A percentile compares a stretch with the other conserved stretches of the same genome.
phyloP scores from a whole-genome alignment of 2,797 vertebrate species.

The Galago senegalensis region DNA sequence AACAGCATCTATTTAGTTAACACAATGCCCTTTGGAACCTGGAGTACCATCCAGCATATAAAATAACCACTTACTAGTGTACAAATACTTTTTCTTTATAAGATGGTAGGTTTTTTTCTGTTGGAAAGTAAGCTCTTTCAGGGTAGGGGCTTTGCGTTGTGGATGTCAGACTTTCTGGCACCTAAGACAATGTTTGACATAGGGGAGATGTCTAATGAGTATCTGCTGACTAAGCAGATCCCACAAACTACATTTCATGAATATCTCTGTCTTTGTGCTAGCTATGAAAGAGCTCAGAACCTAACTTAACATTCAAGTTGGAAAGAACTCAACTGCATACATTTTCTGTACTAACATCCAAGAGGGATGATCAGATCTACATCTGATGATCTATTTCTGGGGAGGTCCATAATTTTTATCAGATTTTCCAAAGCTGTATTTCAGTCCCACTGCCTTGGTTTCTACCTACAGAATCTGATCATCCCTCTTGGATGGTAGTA shows the following conservation, averaged over 20 bases:
- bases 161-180: slow-evolving; percentile 26
- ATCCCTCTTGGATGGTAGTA: background rate
- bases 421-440: slow-evolving; percentile 42
- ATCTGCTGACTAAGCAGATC: background rate
- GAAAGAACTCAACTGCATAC: too few relatives aligned
- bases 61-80: slow-evolving; percentile 44
- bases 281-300: background rate
- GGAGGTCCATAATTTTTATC: background rate
- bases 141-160: background rate
- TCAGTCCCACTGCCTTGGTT: background rate
- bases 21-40: background rate
- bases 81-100: background rate
- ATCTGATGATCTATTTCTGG: background rate
- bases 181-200: background rate
- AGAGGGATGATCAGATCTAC: too few relatives aligned
- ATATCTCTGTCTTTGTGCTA: background rate
- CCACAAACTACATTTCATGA: slow-evolving; percentile 5
- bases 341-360: too few relatives aligned
- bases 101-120: background rate
- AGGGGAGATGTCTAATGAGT: background rate
- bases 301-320: background rate
- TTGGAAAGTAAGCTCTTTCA: slow-evolving; percentile 23
- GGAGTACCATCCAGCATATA: background rate
- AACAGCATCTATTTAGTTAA: background rate
- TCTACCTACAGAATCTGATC: background rate